phyloP scores from a whole-genome alignment of 2,888 invertebrate genomes.

The Tenthredo livida region DNA sequence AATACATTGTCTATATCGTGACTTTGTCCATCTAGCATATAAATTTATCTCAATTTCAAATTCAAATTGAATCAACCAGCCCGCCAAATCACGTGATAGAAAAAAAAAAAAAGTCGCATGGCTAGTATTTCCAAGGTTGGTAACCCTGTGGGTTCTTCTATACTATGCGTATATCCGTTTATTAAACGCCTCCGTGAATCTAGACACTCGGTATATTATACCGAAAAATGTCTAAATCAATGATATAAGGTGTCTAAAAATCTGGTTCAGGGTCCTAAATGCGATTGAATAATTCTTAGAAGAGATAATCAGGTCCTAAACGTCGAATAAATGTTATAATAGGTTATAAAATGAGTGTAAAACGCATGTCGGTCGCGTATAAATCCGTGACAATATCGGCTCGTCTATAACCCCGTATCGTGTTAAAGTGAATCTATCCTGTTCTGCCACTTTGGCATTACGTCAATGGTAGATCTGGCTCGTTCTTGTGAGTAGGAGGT shows the following conservation, averaged over 20 bases:
- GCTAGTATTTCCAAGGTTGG: not conserved
- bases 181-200: not conserved
- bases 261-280: not conserved
- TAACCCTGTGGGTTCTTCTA: not conserved
- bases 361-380: not conserved
- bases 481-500: conserved; percentile 73
- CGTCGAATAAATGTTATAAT: not conserved
- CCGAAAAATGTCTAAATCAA: not conserved
- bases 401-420: conserved; percentile 56
- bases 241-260: not conserved
- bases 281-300: not conserved
- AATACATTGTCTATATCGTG: not conserved
- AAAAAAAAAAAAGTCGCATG: not conserved
- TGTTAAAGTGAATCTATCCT: conserved; percentile 64
- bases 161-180: not conserved
- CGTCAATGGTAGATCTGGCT: conserved; percentile 73
- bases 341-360: not conserved
- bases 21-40: not conserved
- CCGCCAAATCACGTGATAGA: not conserved
- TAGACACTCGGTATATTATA: not conserved
- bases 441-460: conserved; percentile 74
- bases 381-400: not conserved
- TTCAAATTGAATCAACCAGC: not conserved
- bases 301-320: not conserved
- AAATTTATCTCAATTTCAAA: not conserved